Base-by-base conservation (phyloP, 1,140 invertebrate species). In the Solen grandis region DNA sequence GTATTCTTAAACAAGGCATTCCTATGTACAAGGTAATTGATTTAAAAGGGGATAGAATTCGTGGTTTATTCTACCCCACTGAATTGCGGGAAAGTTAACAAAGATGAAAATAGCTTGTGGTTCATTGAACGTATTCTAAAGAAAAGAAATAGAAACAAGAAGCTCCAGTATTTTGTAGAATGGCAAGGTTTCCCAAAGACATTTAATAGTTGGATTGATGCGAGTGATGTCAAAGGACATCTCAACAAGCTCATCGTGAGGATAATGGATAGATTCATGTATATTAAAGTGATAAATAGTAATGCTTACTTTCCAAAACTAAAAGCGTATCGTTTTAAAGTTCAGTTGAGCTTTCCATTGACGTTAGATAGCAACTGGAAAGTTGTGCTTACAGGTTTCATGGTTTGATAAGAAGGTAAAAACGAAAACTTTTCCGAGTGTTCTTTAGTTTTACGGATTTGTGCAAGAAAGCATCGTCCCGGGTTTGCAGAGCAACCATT, bases 291-390 rank as follows among this genome's bases (percentile, higher is more conserved):
- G 35, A 29, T 66, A 50, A 27, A 41, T 22, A 62, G 22, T 69
- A 36, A 60, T 25, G 68, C 35, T 1, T 73, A 74, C 50, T 78
- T 78, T 60, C 29, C 60, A n/a, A n/a, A 68, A 5, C 78, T 78
- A 50, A 68, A 68, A 59, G 5, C 60, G n/a, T 74, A 57, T 74
- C 31, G 25, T 52, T 82, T 82, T 65, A 50, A 65, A 55, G 55
- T 54, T 31, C 62, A 72, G 62, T 72, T 69, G 3, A 46, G 46
- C 22, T 2, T 41, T 19, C 60, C 68, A 55, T n/a, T 82, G 54
- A 69, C 22, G 16, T 70, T 82, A 19, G 16, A 76, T 8, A 73
- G 80, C 5, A 38, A 25, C 14, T 82, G 80, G 80, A 82, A 65
- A 70, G 46, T 76, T 5, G 60, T 41, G 13, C 52, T 72, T 2